Base-by-base conservation (phyloP, 2,888 invertebrate species). In the Aleiodes testaceus region DNA sequence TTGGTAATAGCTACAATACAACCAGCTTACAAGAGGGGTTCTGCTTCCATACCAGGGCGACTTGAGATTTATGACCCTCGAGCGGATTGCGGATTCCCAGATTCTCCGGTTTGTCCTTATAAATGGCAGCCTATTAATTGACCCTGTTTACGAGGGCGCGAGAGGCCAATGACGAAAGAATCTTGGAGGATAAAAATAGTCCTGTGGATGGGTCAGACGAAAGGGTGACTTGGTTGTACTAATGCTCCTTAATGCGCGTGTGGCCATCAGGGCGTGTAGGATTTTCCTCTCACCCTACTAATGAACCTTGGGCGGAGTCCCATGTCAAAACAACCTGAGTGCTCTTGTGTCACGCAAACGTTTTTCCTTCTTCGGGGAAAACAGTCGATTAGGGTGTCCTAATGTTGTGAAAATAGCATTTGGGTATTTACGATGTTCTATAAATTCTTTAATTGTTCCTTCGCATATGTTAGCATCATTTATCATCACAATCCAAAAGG, bases 71-170 rank as follows among this genome's bases (percentile, higher is more conserved):
- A 87, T 87, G 82, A 83, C 85, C 80, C 82, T 82, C 82, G 77
- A 81, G 81, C 80, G 82, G 82, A 83, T 84, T 82, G 84, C 82
- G 83, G 84, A 86, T 85, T 86, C 83, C 81, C 84, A 83, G 84
- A 86, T 87, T 86, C 87, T 81, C 85, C 81, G 81, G 80, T 84
- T 85, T 84, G 83, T 85, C 83, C 85, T 85, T 84, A 85, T 85
- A 86, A 86, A 86, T 86, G 84, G 84, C 84, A 84, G 81, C 72
- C 84, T 85, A 86, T 86, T 86, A 87, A 87, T 87, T 86, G 85
- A 86, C 84, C 83, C 71, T 67, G 66, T 70, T 68, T 74, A 73
- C 68, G 69, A 75, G 67, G 72, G 72, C 72, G 72, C 70, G 70
- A 73, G 70, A 73, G 47, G 18, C 12, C 11, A 26, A 36, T 36